phyloP scores from a whole-genome alignment of 2,797 vertebrate species.

The Vespertilio murinus region DNA sequence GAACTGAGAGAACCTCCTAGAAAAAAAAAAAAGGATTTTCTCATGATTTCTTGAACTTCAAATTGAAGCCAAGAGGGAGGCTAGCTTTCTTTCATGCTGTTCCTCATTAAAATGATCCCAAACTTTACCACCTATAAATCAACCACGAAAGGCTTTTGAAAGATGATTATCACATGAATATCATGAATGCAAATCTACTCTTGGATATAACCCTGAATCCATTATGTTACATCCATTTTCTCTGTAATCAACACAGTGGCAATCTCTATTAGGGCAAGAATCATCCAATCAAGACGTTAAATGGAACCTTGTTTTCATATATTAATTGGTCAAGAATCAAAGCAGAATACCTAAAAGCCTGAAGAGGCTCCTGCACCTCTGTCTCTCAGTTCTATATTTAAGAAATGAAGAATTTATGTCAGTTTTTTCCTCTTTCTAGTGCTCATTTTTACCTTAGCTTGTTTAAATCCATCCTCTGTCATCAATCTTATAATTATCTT shows the following conservation, averaged over 20 bases:
- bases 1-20: neutral
- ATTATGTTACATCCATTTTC: neutral
- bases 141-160: neutral
- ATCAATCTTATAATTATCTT: neutral
- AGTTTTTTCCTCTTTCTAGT: neutral
- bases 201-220: neutral
- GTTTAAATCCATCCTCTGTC: neutral
- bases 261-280: neutral
- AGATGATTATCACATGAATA: neutral
- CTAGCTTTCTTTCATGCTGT: neutral
- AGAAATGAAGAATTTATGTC: neutral
- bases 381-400: neutral
- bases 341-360: neutral
- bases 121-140: neutral
- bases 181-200: neutral
- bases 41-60: neutral
- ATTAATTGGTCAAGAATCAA: neutral
- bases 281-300: neutral
- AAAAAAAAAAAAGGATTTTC: neutral
- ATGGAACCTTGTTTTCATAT: neutral
- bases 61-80: neutral
- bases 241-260: neutral
- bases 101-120: neutral
- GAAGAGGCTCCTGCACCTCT: neutral
- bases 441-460: neutral